A percentile compares a stretch with the other conserved stretches of the same genome.
phyloP scores from a whole-genome alignment of 2,888 invertebrate species.

The Synanthedon andrenaeformis region DNA sequence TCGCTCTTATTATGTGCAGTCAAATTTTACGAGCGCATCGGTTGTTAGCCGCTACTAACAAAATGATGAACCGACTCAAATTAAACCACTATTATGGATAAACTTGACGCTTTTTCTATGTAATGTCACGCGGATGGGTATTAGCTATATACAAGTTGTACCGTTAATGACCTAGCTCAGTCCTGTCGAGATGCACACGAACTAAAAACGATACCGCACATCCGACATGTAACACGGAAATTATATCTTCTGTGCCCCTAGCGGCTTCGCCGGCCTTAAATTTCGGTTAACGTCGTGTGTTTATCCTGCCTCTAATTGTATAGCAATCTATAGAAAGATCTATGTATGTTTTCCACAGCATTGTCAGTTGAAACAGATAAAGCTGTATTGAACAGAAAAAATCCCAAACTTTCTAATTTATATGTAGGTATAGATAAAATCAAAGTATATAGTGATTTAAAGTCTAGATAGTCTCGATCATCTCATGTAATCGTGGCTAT shows the following conservation, averaged over 20 bases:
- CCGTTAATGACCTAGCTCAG: constrained; percentile 32
- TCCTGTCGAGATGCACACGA: constrained; percentile 4
- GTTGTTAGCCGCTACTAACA: constrained; percentile 54
- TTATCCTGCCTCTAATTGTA: no score
- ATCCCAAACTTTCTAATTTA: no score
- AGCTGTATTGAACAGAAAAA: no score
- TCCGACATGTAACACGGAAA: background rate
- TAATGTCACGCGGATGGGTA: constrained; percentile 30
- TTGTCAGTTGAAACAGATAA: no score
- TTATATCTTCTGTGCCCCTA: background rate
- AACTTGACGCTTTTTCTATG: constrained; percentile 38
- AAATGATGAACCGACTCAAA: constrained; percentile 52
- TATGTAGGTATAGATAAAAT: no score
- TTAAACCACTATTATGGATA: constrained; percentile 48
- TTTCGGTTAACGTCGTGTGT: no score
- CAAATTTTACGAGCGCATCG: constrained; percentile 65
- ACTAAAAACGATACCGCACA: constrained; percentile 5
- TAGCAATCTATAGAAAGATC: no score
- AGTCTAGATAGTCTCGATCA: no score
- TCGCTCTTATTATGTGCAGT: constrained; percentile 64
- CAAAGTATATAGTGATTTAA: no score
- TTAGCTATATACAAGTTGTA: constrained; percentile 14
- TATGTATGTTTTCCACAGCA: no score
- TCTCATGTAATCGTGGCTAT: no score
- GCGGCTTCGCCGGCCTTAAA: no score